Evolutionary conservation across 1,140 invertebrate species (phyloP).

Genomic region (Trichonephila clavipes): DNA sequence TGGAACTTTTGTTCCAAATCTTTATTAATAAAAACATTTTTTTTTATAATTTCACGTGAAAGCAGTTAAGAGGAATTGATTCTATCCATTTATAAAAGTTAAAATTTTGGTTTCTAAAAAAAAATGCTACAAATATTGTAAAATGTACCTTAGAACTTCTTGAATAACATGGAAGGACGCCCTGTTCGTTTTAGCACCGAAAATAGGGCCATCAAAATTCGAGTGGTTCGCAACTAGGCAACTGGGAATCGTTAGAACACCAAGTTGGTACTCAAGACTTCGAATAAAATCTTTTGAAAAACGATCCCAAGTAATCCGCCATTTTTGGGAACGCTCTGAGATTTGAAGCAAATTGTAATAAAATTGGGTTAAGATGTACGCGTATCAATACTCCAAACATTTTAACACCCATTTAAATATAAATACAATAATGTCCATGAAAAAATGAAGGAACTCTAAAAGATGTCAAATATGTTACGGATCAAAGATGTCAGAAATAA

Average conservation of each 20-base stretch:
- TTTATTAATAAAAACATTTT: background rate
- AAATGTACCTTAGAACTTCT: background rate
- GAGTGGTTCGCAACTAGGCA: constrained; percentile 67
- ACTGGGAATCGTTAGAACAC: constrained; percentile 69
- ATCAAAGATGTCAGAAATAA: too few relatives aligned
- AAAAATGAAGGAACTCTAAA: too few relatives aligned
- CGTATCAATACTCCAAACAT: too few relatives aligned
- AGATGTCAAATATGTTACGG: too few relatives aligned
- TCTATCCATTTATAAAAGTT: background rate
- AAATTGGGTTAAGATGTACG: background rate
- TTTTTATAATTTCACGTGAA: background rate
- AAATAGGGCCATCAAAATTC: constrained; percentile 64
- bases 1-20: background rate
- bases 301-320: background rate
- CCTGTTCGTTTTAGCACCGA: background rate
- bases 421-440: too few relatives aligned
- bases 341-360: background rate
- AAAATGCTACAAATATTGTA: background rate
- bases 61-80: background rate
- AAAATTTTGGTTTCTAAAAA: background rate
- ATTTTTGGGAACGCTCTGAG: background rate
- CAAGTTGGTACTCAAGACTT: constrained; percentile 64
- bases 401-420: too few relatives aligned
- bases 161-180: background rate
- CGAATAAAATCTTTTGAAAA: constrained; percentile 47